Conservation (phyloP, 2,113 vertebrate genomes). For the Nyctereutes procyonoides region DNA sequence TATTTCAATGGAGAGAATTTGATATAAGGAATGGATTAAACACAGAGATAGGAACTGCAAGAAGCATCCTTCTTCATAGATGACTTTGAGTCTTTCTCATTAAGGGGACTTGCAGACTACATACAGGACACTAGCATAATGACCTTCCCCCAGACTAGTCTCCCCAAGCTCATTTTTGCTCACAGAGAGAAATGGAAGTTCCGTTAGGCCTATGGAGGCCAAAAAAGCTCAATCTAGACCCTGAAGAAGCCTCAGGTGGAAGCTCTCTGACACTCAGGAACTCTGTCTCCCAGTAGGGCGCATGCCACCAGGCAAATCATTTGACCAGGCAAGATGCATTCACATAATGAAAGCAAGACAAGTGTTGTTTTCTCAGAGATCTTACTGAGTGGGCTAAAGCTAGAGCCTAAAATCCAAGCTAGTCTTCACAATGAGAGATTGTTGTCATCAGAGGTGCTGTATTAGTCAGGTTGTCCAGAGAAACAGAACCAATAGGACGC, state of each 20-base stretch:
- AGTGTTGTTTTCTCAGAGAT: not conserved
- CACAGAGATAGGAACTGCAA: not conserved
- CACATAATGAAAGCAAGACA: not conserved
- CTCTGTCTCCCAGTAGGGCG: not conserved
- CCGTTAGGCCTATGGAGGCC: not conserved
- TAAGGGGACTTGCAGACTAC: not conserved
- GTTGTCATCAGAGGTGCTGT: not conserved
- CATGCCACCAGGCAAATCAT: not conserved
- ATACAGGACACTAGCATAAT: not conserved
- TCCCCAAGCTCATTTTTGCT: not conserved
- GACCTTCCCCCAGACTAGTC: not conserved
- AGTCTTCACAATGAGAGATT: not conserved
- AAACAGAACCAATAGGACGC: not conserved
- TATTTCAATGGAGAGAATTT: slow-evolving; percentile 15
- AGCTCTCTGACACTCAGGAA: not conserved
- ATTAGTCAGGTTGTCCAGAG: not conserved
- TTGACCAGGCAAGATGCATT: not conserved
- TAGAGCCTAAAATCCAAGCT: not conserved
- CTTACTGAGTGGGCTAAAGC: not conserved
- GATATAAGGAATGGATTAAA: not conserved
- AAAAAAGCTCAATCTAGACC: not conserved
- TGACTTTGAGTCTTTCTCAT: not conserved
- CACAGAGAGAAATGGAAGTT: not conserved
- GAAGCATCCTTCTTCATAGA: not conserved
- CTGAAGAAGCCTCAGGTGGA: not conserved